Conservation (phyloP, 2,888 invertebrate genomes). For the Lepidocyrtoides sp. region DNA sequence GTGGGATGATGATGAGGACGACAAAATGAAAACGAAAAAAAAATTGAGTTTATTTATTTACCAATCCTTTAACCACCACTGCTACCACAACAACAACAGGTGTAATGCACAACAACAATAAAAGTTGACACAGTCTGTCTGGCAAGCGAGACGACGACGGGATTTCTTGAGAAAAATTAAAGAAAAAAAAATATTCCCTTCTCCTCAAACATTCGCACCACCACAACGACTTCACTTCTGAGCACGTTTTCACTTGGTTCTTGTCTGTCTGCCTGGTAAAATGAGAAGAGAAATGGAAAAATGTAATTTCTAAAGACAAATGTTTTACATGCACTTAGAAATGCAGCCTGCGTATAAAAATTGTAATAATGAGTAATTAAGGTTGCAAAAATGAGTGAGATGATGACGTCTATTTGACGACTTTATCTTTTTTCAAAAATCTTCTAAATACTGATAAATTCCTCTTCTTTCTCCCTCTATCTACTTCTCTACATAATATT, state of each 20-base stretch:
- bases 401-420: background rate
- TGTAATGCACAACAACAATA: background rate
- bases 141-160: background rate
- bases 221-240: background rate
- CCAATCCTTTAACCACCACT: background rate
- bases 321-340: too few species aligned
- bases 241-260: constrained; percentile 53
- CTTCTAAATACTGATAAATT: background rate
- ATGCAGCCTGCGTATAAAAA: background rate
- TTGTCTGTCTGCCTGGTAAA: background rate
- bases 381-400: constrained; percentile 22
- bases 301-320: constrained; percentile 12
- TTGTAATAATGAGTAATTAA: constrained; percentile 53
- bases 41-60: background rate
- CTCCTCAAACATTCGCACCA: background rate
- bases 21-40: background rate
- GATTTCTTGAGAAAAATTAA: too few species aligned
- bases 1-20: constrained; percentile 14
- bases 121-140: background rate
- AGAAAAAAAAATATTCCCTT: too few species aligned
- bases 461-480: background rate
- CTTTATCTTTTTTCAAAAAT: background rate
- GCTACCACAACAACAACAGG: background rate
- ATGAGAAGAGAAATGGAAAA: background rate
- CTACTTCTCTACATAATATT: background rate